A percentile compares a stretch with the other conserved stretches of the same genome.
phyloP scores from a whole-genome alignment of 1,140 invertebrate genomes.

The Pachypeltis micranthus region DNA sequence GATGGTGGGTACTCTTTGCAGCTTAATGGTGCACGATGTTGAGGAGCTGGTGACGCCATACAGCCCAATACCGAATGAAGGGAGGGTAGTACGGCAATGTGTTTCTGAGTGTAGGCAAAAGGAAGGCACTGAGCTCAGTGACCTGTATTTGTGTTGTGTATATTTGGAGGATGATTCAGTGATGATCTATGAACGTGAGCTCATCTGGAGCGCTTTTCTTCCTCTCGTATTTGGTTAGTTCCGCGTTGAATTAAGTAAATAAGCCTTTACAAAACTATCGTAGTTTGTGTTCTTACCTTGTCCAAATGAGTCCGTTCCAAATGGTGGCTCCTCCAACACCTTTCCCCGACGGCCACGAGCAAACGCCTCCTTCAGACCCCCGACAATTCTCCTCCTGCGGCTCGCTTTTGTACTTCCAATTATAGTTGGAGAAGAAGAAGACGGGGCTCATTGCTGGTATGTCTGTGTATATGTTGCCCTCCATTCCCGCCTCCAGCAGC shows the following conservation, averaged over 20 bases:
- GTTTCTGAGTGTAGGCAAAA: neutral
- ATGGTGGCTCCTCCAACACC: conserved; percentile 59
- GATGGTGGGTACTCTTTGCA: no score
- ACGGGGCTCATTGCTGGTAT: conserved; percentile 48
- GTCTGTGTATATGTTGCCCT: conserved; percentile 52
- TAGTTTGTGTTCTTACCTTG: neutral
- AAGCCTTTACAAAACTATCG: neutral
- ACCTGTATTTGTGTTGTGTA: neutral
- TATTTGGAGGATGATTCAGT: neutral
- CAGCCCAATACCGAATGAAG: no score
- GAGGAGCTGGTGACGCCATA: no score
- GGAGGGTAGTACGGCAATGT: no score
- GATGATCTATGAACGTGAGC: neutral
- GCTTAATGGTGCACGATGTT: no score
- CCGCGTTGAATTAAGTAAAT: neutral
- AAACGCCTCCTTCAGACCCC: conserved; percentile 52
- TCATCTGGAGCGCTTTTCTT: neutral
- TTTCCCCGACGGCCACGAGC: conserved; percentile 45
- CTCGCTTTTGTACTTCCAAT: conserved; percentile 59
- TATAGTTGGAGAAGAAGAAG: conserved; percentile 42
- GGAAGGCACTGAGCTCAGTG: neutral
- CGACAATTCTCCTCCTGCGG: conserved; percentile 43
- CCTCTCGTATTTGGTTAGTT: neutral
- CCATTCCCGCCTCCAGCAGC: conserved; percentile 48
- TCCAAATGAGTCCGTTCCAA: conserved; percentile 42